Conservation (phyloP, 2,113 vertebrate species). For the Gymnocephalus cernua region DNA sequence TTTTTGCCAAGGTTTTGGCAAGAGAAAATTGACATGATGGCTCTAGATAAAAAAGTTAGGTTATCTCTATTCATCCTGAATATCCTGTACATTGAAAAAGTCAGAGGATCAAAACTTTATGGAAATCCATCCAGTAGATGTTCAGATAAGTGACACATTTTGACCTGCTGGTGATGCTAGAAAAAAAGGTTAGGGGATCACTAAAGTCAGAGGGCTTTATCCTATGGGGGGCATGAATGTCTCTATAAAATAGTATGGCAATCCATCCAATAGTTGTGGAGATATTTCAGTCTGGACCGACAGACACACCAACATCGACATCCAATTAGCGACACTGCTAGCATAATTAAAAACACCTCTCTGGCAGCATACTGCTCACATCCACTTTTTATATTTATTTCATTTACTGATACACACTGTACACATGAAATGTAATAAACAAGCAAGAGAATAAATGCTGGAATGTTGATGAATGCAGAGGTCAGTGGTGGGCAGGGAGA, state of each 20-base stretch:
- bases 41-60: not conserved
- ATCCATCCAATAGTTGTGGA: not conserved
- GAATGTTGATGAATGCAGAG: slow-evolving; percentile 44
- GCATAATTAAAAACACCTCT: not conserved
- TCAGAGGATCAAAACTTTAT: too few relatives aligned
- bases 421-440: slow-evolving; percentile 45
- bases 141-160: too few relatives aligned
- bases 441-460: slow-evolving; percentile 27
- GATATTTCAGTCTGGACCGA: too few relatives aligned
- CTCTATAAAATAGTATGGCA: not conserved
- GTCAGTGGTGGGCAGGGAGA: slow-evolving; percentile 50
- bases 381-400: slow-evolving; percentile 55
- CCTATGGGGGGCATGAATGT: not conserved
- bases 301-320: too few relatives aligned
- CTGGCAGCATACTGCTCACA: not conserved
- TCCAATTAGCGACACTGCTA: too few relatives aligned
- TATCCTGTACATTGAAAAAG: not conserved
- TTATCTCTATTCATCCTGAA: not conserved
- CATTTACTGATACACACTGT: slow-evolving; percentile 39
- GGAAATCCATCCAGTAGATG: too few relatives aligned
- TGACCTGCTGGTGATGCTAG: too few relatives aligned
- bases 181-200: too few relatives aligned
- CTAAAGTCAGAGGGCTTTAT: too few relatives aligned
- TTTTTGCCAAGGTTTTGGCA: not conserved
- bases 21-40: not conserved